A percentile compares a stretch with the other conserved stretches of the same genome.
phyloP scores from a whole-genome alignment of 2,797 vertebrate genomes.

The Anabas testudineus region DNA sequence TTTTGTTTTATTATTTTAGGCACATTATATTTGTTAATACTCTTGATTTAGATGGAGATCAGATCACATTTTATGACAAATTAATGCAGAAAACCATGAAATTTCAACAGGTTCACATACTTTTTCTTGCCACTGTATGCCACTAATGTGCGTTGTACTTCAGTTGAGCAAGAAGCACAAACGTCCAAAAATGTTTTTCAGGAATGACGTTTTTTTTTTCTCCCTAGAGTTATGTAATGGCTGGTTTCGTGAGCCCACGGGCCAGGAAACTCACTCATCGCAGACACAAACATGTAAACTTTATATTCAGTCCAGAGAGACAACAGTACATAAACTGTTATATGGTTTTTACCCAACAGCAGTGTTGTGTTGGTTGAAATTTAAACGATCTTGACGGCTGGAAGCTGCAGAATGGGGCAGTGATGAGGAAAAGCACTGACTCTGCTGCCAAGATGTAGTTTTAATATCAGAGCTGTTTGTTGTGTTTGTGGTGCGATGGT shows the following conservation, averaged over 20 bases:
- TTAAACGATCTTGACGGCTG: conserved; percentile 49
- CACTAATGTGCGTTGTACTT: conserved; percentile 23
- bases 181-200: conserved; percentile 14
- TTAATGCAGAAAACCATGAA: no score
- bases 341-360: conserved; percentile 33
- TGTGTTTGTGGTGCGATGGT: conserved; percentile 68
- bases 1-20: no score
- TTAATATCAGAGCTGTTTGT: conserved; percentile 66
- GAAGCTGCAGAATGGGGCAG: conserved; percentile 44
- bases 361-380: conserved; percentile 39
- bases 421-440: conserved; percentile 28
- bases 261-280: conserved; percentile 27
- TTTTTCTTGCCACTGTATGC: no score
- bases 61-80: no score
- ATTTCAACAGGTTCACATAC: no score
- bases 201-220: conserved; percentile 11
- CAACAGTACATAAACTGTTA: conserved; percentile 25
- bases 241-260: conserved; percentile 34
- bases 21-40: no score
- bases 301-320: conserved; percentile 46
- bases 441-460: conserved; percentile 56
- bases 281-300: conserved; percentile 41
- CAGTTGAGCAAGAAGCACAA: conserved; percentile 34
- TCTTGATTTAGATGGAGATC: no score
- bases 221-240: conserved; percentile 31